Base-by-base conservation (phyloP, 2,113 vertebrate genomes). In the Elephas maximus region DNA sequence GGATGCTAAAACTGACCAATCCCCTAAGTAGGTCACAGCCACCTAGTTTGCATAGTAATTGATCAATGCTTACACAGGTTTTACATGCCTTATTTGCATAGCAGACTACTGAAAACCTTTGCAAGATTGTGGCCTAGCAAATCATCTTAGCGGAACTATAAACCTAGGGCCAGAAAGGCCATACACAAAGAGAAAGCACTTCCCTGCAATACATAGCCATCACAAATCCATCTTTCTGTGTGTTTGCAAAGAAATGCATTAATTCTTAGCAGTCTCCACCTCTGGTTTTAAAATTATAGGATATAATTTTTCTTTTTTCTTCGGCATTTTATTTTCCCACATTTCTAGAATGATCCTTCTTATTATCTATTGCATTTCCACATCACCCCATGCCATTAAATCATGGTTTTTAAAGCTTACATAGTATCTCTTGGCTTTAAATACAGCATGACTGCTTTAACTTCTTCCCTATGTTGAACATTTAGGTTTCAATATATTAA, bases 401-500 rank as follows among this genome's bases (percentile, higher is more conserved):
- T 74, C 63, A n/a, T 81, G n/a, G 57, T 73, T 76, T 95, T 80
- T 62, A 85, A 95, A 95, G 41, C 63, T 86, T 71, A 33, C 65
- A 7, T 51, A 28, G 48, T 80, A 51, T 51, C 41, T 51, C 41
- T 73, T 73, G 80, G 81, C 51, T 63, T 73, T 45, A 37, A 30
- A 30, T 45, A 45, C 44, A 57, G 26, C 33, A 44, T 44, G 28
- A 21, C 73, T 74, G 44, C 18, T 95, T 87, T 88, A 87, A 67
- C 2, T 41, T 57, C n/a, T 74, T 71, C 71, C 48, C 63, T 86
- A 5, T 71, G 85, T 24, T 85, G 74, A 18, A 73, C 30, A 69
- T 18, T 30, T 62, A 85, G 37, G 24, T 86, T 73, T 65, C 57
- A 23, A 65, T 74, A 23, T 73, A 74, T 74, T 80, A 57, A 26